These are phyloP conservation scores for Caloenas nicobarica DNA, from an alignment of 2,113 vertebrate genomes.

Conservation along the genomic window DNA sequence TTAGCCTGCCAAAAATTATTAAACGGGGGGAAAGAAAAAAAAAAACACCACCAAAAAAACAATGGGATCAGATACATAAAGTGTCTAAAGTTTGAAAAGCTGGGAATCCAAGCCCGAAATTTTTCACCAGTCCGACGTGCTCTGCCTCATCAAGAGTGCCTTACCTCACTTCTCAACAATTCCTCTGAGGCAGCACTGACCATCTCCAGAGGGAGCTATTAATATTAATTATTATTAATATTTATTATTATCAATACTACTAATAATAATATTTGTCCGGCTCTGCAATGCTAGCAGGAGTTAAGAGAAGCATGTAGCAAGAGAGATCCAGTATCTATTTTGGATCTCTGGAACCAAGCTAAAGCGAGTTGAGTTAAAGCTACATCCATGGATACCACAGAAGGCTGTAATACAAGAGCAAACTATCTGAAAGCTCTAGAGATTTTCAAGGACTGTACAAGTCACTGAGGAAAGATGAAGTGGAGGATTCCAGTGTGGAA, in stretches of 20 bases:
- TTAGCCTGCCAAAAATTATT: background rate
- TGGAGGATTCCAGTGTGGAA: background rate
- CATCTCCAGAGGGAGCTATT: background rate
- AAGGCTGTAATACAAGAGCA: background rate
- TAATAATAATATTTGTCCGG: background rate
- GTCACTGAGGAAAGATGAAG: background rate
- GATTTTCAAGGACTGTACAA: background rate
- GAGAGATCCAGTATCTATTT: constrained; percentile 3
- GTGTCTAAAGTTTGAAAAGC: background rate
- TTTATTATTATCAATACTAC: too few relatives aligned
- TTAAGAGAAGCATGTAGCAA: background rate
- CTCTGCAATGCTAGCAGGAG: background rate
- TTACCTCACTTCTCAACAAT: constrained; percentile 55
- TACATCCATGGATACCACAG: background rate
- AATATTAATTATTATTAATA: too few relatives aligned
- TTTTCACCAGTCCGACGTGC: background rate
- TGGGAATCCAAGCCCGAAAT: constrained; percentile 31
- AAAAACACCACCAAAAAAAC: background rate
- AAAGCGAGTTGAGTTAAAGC: background rate
- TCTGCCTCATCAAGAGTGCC: background rate
- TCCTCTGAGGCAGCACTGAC: background rate
- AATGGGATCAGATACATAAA: background rate
- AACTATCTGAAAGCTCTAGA: background rate
- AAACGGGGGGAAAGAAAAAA: background rate
- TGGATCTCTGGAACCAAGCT: background rate